phyloP scores from a whole-genome alignment of 2,888 invertebrate species.

The Philereme vetulata region DNA sequence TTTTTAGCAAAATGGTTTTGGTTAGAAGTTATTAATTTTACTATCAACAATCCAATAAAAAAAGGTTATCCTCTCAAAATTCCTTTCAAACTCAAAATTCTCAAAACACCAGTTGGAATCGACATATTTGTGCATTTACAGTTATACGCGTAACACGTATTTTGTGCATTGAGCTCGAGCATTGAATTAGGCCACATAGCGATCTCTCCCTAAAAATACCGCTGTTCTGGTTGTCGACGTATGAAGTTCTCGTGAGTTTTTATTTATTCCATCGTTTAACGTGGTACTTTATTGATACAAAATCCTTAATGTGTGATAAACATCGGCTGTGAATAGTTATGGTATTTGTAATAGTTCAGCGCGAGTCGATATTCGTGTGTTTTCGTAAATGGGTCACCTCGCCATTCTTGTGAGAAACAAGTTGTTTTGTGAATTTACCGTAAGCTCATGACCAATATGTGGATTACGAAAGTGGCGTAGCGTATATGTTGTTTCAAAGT shows the following conservation, averaged over 20 bases:
- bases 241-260: conserved; percentile 80
- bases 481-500: conserved; percentile 36
- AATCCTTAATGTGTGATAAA: conserved; percentile 46
- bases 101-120: conserved; percentile 45
- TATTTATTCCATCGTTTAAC: conserved; percentile 54
- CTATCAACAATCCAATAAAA: conserved; percentile 45
- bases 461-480: conserved; percentile 38
- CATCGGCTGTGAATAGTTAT: conserved; percentile 56
- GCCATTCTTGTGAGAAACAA: conserved; percentile 76
- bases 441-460: conserved; percentile 44
- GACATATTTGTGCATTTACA: conserved; percentile 80
- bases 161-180: conserved; percentile 83
- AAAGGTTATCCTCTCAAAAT: conserved; percentile 27
- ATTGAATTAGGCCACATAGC: conserved; percentile 85
- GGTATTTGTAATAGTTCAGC: conserved; percentile 64
- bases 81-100: conserved; percentile 19
- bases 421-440: conserved; percentile 63
- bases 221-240: conserved; percentile 84
- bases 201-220: conserved; percentile 85
- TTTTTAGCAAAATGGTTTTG: conserved; percentile 76
- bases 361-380: conserved; percentile 79
- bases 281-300: conserved; percentile 40
- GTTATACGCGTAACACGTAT: conserved; percentile 84
- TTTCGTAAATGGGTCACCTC: conserved; percentile 84
- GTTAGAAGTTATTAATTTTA: conserved; percentile 66